These are phyloP conservation scores for Phthorimaea operculella DNA, from an alignment of 1,140 invertebrate species.

Conservation along the genomic window DNA sequence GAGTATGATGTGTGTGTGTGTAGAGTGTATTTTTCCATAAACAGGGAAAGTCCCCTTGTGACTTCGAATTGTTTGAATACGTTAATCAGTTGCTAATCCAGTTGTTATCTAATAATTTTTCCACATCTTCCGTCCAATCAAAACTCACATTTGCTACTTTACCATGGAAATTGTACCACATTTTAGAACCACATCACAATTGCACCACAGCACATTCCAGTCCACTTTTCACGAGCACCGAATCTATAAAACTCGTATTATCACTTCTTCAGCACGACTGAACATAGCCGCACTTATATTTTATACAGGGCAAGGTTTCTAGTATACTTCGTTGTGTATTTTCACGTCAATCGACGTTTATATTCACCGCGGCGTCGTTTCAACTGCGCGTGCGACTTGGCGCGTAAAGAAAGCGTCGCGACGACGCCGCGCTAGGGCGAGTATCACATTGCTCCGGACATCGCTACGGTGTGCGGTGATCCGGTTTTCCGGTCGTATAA, in stretches of 20 bases:
- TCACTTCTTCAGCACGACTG: conserved; percentile 3
- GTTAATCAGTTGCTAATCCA: too few species aligned
- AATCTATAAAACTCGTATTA: not conserved
- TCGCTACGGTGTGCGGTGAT: too few species aligned
- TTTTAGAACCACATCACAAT: not conserved
- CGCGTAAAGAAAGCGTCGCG: conserved; percentile 26
- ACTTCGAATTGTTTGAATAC: too few species aligned
- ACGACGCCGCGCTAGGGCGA: conserved; percentile 34
- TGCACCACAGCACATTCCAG: not conserved
- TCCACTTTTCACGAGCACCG: not conserved
- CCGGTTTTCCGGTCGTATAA: too few species aligned
- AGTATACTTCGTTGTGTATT: conserved; percentile 39
- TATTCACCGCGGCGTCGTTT: conserved; percentile 42
- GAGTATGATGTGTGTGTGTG: too few species aligned
- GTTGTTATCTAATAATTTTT: too few species aligned
- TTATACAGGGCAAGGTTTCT: conserved; percentile 2
- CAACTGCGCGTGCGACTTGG: conserved; percentile 47
- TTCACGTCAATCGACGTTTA: conserved; percentile 53
- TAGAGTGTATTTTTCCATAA: too few species aligned
- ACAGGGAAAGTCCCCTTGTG: too few species aligned
- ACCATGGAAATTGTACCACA: not conserved
- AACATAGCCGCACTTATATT: not conserved
- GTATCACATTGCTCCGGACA: too few species aligned
- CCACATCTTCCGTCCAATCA: too few species aligned
- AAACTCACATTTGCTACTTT: conserved; percentile 15